phyloP scores from a whole-genome alignment of 2,888 invertebrate genomes.

The Rutpela maculata region DNA sequence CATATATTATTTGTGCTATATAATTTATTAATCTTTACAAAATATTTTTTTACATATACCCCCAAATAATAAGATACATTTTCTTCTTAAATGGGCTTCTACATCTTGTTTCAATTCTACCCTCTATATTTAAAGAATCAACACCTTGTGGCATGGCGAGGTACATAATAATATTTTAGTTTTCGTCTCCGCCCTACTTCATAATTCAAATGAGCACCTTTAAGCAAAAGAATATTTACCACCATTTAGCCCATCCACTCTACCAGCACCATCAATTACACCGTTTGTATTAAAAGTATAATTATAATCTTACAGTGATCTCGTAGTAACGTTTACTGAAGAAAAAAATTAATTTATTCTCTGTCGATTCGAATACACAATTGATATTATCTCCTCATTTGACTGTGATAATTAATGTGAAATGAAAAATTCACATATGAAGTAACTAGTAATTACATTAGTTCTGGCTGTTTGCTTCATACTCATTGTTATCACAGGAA shows the following conservation, averaged over 20 bases:
- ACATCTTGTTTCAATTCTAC: neutral
- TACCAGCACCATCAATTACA: conserved; percentile 8
- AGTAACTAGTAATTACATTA: conserved; percentile 20
- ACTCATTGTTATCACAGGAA: conserved; percentile 11
- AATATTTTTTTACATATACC: neutral
- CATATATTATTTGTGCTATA: neutral
- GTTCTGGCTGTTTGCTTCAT: conserved; percentile 14
- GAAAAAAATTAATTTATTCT: conserved; percentile 18
- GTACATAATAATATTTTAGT: neutral
- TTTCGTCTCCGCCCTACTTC: neutral
- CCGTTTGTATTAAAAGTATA: neutral
- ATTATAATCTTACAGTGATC: conserved; percentile 8
- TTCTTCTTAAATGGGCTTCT: neutral
- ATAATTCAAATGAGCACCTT: neutral
- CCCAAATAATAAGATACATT: neutral
- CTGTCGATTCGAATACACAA: conserved; percentile 7
- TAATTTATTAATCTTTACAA: neutral
- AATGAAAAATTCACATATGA: conserved; percentile 28
- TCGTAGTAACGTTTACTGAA: neutral
- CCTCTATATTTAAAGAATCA: conserved; percentile 7
- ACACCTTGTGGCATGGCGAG: neutral
- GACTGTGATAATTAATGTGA: conserved; percentile 20
- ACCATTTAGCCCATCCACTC: neutral
- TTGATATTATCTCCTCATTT: conserved; percentile 24
- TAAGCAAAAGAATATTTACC: neutral